These are phyloP conservation scores for Neria commutata DNA, from an alignment of 2,888 invertebrate genomes.

Conservation along the genomic window DNA sequence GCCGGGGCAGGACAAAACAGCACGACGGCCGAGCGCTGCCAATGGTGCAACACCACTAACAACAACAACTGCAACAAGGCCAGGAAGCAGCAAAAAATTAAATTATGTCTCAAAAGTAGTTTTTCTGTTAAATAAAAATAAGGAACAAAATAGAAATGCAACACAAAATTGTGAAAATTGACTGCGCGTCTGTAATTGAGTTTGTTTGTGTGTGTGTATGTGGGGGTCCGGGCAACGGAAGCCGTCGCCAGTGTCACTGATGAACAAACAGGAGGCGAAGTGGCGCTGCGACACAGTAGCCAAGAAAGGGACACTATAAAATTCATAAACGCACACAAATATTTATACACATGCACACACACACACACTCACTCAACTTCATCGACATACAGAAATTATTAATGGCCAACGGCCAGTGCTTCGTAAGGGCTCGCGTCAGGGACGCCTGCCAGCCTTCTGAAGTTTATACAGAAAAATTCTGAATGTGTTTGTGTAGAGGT, in stretches of 20 bases:
- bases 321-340: no score
- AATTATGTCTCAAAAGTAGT: conserved; percentile 20
- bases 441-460: no score
- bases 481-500: background rate
- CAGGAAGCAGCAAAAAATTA: conserved; percentile 17
- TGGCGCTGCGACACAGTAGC: background rate
- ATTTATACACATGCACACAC: background rate
- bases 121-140: conserved; percentile 7
- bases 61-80: conserved; percentile 5
- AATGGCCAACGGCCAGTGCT: no score
- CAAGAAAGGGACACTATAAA: background rate
- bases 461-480: background rate
- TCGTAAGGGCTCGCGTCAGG: background rate
- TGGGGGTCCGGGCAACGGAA: background rate
- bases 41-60: background rate
- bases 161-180: no score
- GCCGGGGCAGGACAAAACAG: conserved; percentile 1
- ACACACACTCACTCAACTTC: background rate
- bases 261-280: background rate
- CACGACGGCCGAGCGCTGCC: background rate
- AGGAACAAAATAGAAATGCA: background rate
- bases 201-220: background rate
- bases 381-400: background rate
- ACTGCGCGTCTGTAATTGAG: no score
- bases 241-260: background rate